Evolutionary conservation across 1,140 invertebrate species (phyloP).

Genomic region (Megalopta genalis): DNA sequence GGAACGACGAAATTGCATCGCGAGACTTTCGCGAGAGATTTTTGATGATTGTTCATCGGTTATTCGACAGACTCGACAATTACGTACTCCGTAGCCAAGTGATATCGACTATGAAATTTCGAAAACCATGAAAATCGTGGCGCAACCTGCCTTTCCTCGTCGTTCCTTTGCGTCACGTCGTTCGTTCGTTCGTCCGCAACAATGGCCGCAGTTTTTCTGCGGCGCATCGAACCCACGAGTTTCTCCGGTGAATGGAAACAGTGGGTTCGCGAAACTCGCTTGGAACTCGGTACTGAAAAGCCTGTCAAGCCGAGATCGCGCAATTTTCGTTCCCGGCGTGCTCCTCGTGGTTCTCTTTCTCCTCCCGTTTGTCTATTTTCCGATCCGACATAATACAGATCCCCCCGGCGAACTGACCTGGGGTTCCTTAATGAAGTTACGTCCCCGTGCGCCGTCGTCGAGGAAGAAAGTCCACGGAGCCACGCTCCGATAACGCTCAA

Average conservation of each 20-base stretch:
- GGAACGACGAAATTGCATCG: no score
- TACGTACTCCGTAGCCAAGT: no score
- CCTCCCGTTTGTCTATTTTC: neutral
- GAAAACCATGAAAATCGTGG: no score
- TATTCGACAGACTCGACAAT: no score
- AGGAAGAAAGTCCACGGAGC: conserved; percentile 25
- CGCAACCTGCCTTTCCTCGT: no score
- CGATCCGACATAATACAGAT: neutral
- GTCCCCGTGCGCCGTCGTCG: conserved; percentile 40
- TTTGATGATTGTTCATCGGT: no score
- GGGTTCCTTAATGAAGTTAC: conserved; percentile 67
- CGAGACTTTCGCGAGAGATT: no score
- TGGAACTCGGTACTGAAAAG: neutral
- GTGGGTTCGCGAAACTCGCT: neutral
- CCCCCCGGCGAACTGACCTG: conserved; percentile 57
- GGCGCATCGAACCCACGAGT: conserved; percentile 25
- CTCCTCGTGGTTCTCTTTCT: neutral
- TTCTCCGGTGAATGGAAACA: conserved; percentile 30
- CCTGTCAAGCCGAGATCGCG: neutral
- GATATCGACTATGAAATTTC: no score
- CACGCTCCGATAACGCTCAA: neutral
- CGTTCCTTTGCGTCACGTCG: no score
- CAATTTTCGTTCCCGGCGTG: neutral
- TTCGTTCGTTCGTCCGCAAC: neutral
- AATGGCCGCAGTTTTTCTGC: conserved; percentile 21